phyloP scores from a whole-genome alignment of 2,113 vertebrate species.

The Corythoichthys intestinalis region DNA sequence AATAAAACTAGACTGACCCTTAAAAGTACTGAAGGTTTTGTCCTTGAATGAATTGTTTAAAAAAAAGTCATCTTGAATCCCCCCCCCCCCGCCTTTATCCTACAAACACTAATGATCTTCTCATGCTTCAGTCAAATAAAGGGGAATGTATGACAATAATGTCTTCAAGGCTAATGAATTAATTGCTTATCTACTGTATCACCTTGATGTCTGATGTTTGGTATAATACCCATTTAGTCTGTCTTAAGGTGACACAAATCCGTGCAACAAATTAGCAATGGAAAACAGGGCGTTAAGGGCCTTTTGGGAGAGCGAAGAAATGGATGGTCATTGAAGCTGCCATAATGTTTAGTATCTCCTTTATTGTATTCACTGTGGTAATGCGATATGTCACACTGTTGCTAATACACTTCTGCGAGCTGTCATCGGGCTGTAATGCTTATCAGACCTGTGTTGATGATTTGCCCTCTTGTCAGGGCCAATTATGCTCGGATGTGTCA shows the following conservation, averaged over 20 bases:
- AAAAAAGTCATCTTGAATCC: not conserved
- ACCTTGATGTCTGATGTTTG: conserved; percentile 12
- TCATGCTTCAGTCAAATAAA: conserved; percentile 5
- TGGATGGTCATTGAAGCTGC: conserved; percentile 87
- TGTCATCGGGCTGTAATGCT: conserved; percentile 99
- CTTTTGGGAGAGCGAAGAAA: conserved; percentile 81
- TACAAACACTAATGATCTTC: not conserved
- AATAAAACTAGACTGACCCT: not conserved
- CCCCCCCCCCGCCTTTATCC: too few relatives aligned
- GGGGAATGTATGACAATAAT: conserved; percentile 13
- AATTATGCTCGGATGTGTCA: conserved; percentile 90
- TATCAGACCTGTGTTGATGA: conserved; percentile 94
- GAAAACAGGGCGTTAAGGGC: conserved; percentile 88
- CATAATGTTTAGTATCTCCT: conserved; percentile 89
- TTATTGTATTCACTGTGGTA: conserved; percentile 98
- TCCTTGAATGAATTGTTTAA: not conserved
- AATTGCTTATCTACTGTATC: conserved; percentile 28
- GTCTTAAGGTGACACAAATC: conserved; percentile 75
- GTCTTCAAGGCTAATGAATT: conserved; percentile 22
- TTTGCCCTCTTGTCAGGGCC: conserved; percentile 95
- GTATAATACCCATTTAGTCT: conserved; percentile 32
- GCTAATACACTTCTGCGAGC: conserved; percentile 90
- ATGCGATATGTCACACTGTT: conserved; percentile 94
- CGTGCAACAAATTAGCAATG: conserved; percentile 82
- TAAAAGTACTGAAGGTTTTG: not conserved